These are phyloP conservation scores for Helicolenus hilgendorfi DNA, from an alignment of 2,797 vertebrate genomes.

Conservation along the genomic window DNA sequence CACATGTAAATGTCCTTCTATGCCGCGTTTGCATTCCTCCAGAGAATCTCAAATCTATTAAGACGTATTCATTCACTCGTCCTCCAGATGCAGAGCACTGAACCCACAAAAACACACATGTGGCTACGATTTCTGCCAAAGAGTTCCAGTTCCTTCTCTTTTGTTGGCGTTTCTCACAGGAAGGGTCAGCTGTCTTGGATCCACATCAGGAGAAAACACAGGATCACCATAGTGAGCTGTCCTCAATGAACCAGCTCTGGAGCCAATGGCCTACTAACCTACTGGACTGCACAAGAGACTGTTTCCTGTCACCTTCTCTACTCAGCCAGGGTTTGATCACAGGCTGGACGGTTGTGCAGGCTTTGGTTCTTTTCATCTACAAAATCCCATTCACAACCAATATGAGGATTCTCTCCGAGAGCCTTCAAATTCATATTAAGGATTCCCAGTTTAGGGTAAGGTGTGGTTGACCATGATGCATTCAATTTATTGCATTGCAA, in stretches of 20 bases:
- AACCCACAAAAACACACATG: conserved; percentile 45
- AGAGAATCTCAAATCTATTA: conserved; percentile 52
- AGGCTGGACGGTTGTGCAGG: neutral
- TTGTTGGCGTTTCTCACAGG: conserved; percentile 55
- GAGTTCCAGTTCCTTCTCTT: conserved; percentile 23
- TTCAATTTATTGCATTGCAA: no score
- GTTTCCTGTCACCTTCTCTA: conserved; percentile 36
- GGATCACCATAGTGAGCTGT: conserved; percentile 53
- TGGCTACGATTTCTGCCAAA: conserved; percentile 43
- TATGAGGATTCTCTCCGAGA: neutral
- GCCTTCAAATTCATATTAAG: neutral
- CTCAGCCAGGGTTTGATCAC: conserved; percentile 8
- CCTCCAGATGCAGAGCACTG: conserved; percentile 67
- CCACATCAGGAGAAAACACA: conserved; percentile 64
- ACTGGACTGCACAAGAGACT: conserved; percentile 41
- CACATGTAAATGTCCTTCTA: conserved; percentile 45
- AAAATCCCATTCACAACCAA: neutral
- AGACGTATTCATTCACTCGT: conserved; percentile 55
- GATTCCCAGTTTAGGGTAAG: neutral
- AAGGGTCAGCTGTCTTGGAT: conserved; percentile 58
- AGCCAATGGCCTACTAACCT: conserved; percentile 69
- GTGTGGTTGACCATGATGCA: neutral
- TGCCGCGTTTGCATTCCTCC: conserved; percentile 61
- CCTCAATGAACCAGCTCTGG: conserved; percentile 69
- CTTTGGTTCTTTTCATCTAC: neutral